Evolutionary conservation across 2,888 invertebrate species (phyloP).

Genomic region (Aplocera efformata): DNA sequence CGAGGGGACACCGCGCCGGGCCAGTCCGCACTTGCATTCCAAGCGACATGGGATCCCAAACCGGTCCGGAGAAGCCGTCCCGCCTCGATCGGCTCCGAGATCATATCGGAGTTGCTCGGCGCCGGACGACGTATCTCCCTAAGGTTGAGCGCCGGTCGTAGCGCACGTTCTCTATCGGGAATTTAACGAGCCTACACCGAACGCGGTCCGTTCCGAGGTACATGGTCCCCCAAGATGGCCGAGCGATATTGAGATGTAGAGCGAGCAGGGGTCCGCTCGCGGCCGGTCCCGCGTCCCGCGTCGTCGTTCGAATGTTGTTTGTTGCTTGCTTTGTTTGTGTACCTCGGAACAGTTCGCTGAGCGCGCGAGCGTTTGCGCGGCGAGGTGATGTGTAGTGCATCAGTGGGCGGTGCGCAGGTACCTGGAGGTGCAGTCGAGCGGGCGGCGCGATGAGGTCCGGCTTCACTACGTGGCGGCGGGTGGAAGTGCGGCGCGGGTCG

Average conservation of each 20-base stretch:
- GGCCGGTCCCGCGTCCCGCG: slow-evolving; percentile 47
- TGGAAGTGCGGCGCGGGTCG: slow-evolving; percentile 83
- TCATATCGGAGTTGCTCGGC: slow-evolving; percentile 34
- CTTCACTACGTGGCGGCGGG: slow-evolving; percentile 88
- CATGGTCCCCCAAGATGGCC: slow-evolving; percentile 78
- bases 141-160: slow-evolving; percentile 38
- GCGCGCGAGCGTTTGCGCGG: slow-evolving; percentile 41
- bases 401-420: slow-evolving; percentile 81
- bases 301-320: slow-evolving; percentile 61
- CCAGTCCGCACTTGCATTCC: slow-evolving; percentile 76
- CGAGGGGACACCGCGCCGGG: slow-evolving; percentile 57
- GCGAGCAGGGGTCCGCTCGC: slow-evolving; percentile 72
- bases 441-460: slow-evolving; percentile 91
- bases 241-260: slow-evolving; percentile 82
- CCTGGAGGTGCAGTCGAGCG: slow-evolving; percentile 95
- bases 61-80: slow-evolving; percentile 43
- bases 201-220: slow-evolving; percentile 81
- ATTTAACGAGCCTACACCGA: slow-evolving; percentile 60
- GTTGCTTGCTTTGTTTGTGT: slow-evolving; percentile 78
- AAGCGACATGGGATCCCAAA: slow-evolving; percentile 78
- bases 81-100: slow-evolving; percentile 40
- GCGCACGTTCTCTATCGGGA: slow-evolving; percentile 54
- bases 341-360: slow-evolving; percentile 79
- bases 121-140: slow-evolving; percentile 17
- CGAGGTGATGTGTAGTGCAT: slow-evolving; percentile 45